A percentile compares a stretch with the other conserved stretches of the same genome.
Conservation (phyloP, 2,797 vertebrate genomes). For the Neostethus bicornis region DNA sequence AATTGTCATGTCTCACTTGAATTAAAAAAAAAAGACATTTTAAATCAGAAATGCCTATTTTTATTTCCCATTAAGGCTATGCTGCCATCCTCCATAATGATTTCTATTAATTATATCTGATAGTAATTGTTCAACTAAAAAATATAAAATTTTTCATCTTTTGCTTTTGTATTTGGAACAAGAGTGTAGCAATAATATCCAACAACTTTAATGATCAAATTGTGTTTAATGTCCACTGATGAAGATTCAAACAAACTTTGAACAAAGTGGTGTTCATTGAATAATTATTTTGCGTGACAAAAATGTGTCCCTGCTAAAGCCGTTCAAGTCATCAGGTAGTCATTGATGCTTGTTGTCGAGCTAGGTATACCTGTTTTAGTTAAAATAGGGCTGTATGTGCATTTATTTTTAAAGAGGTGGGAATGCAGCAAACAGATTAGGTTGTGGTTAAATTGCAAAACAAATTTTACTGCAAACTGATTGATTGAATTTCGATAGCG, state of each 20-base stretch:
- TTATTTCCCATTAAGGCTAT: slow-evolving; percentile 48
- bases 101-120: slow-evolving; percentile 76
- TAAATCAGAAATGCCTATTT: slow-evolving; percentile 65
- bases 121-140: slow-evolving; percentile 65
- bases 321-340: slow-evolving; percentile 38
- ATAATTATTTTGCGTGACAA: slow-evolving; percentile 6
- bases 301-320: slow-evolving; percentile 21
- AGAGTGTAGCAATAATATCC: slow-evolving; percentile 50
- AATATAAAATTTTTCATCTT: slow-evolving; percentile 69
- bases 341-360: slow-evolving; percentile 26
- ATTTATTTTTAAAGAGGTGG: slow-evolving; percentile 53
- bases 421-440: slow-evolving; percentile 48
- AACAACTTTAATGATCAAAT: slow-evolving; percentile 36
- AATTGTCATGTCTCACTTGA: slow-evolving; percentile 27
- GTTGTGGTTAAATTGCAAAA: slow-evolving; percentile 55
- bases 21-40: slow-evolving; percentile 60
- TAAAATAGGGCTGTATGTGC: slow-evolving; percentile 33
- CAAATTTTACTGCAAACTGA: slow-evolving; percentile 50
- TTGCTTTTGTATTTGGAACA: slow-evolving; percentile 64
- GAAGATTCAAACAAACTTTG: slow-evolving; percentile 13
- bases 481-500: slow-evolving; percentile 43
- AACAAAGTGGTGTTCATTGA: slow-evolving; percentile 16
- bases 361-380: slow-evolving; percentile 28
- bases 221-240: slow-evolving; percentile 32
- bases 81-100: slow-evolving; percentile 59